Evolutionary conservation across 2,113 vertebrate genomes (phyloP).

Genomic region (Siniperca chuatsi): DNA sequence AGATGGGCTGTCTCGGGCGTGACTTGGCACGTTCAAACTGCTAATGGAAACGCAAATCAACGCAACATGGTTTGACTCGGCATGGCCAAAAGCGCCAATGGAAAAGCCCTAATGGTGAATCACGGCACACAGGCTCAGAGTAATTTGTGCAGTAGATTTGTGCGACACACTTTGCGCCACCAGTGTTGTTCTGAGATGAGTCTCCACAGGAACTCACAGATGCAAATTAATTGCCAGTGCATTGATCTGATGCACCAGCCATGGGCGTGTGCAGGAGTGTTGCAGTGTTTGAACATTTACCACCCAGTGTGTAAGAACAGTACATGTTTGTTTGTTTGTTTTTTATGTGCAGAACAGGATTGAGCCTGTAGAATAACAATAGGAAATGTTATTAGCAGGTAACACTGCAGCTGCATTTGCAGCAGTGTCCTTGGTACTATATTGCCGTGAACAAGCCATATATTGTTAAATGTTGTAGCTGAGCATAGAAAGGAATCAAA

Average conservation of each 20-base stretch:
- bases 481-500: neutral
- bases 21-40: no score
- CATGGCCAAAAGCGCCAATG: no score
- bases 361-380: neutral
- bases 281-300: conserved; percentile 19
- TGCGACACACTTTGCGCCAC: conserved; percentile 11
- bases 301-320: neutral
- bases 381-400: conserved; percentile 38
- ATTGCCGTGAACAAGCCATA: neutral
- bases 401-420: conserved; percentile 46
- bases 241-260: conserved; percentile 53
- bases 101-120: neutral
- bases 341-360: neutral
- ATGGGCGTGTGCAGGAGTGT: conserved; percentile 39
- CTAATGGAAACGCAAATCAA: no score
- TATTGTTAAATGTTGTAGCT: neutral
- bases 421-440: conserved; percentile 42
- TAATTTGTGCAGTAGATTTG: neutral
- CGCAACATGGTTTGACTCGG: no score
- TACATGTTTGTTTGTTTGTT: neutral
- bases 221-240: conserved; percentile 50
- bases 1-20: no score
- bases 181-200: neutral
- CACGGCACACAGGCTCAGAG: neutral
- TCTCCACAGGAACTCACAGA: conserved; percentile 8